Conservation (phyloP, 2,888 invertebrate species). For the Pomacea canaliculata region DNA sequence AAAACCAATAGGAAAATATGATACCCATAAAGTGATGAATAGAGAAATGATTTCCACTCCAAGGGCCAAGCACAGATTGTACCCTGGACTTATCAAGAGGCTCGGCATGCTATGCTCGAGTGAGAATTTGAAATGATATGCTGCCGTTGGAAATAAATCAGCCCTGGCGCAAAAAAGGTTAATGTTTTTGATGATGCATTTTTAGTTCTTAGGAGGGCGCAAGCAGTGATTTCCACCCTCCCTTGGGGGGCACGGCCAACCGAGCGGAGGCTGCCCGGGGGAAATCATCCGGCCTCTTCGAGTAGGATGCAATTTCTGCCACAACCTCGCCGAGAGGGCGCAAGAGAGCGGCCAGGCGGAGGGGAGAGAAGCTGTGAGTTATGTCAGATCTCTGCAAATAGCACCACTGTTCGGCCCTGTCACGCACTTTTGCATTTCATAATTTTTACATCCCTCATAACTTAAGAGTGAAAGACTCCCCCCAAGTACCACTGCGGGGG, state of each 20-base stretch:
- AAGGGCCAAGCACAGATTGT: slow-evolving; percentile 13
- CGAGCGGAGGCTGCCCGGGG: slow-evolving; percentile 39
- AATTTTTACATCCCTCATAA: slow-evolving; percentile 13
- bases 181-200: slow-evolving; percentile 33
- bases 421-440: slow-evolving; percentile 19
- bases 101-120: slow-evolving; percentile 11
- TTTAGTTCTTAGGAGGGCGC: slow-evolving; percentile 17
- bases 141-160: slow-evolving; percentile 22
- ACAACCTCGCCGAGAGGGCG: slow-evolving; percentile 29
- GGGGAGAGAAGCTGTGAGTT: slow-evolving; percentile 16
- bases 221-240: slow-evolving; percentile 25
- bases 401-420: slow-evolving; percentile 8
- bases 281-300: slow-evolving; percentile 43
- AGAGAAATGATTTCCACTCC: slow-evolving; percentile 23
- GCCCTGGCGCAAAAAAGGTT: slow-evolving; percentile 29
- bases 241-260: slow-evolving; percentile 35
- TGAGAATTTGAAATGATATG: slow-evolving; percentile 21
- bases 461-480: not conserved
- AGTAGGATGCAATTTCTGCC: slow-evolving; percentile 38
- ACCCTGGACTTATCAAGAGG: slow-evolving; percentile 2
- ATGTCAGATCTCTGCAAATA: slow-evolving; percentile 20
- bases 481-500: not conserved
- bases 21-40: slow-evolving; percentile 19
- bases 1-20: slow-evolving; percentile 13
- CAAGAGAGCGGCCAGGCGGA: slow-evolving; percentile 5